Percentiles rank a stretch among this genome's conserved stretches.
Evolutionary conservation across 2,113 vertebrate species (phyloP).

Genomic region (Erinaceus europaeus): DNA sequence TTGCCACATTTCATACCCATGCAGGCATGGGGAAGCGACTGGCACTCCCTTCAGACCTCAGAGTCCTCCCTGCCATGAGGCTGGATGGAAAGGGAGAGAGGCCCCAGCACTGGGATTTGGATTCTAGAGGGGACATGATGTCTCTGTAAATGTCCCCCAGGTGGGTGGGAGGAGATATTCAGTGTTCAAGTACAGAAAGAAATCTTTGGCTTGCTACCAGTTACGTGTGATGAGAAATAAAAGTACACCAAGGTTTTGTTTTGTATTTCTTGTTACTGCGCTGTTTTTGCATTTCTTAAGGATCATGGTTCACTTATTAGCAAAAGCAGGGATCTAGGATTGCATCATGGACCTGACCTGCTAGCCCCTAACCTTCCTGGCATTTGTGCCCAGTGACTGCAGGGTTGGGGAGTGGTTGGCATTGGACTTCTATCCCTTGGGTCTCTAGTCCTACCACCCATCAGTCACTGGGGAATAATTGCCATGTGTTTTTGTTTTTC

Average conservation of each 20-base stretch:
- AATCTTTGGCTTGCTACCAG: conserved; percentile 47
- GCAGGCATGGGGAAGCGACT: conserved; percentile 12
- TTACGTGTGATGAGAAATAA: conserved; percentile 68
- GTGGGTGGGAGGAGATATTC: conserved; percentile 14
- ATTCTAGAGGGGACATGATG: background rate
- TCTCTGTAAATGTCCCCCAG: background rate
- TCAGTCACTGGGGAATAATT: background rate
- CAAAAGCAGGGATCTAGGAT: background rate
- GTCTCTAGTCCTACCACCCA: background rate
- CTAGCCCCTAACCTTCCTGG: background rate
- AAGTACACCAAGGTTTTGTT: conserved; percentile 65
- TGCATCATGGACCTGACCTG: conserved; percentile 28
- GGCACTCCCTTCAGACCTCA: background rate
- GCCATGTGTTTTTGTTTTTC: too few relatives aligned
- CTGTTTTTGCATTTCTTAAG: conserved; percentile 53
- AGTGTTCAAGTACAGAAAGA: conserved; percentile 62
- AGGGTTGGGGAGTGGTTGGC: background rate
- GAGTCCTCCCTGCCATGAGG: background rate
- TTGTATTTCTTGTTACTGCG: conserved; percentile 56
- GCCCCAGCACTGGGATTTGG: background rate
- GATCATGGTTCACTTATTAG: conserved; percentile 52
- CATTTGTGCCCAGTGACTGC: background rate
- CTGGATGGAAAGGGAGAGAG: background rate
- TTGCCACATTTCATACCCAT: conserved; percentile 38
- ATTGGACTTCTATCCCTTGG: background rate